Evolutionary conservation across 2,888 invertebrate genomes (phyloP).

Genomic region (Steinernema scapterisci): DNA sequence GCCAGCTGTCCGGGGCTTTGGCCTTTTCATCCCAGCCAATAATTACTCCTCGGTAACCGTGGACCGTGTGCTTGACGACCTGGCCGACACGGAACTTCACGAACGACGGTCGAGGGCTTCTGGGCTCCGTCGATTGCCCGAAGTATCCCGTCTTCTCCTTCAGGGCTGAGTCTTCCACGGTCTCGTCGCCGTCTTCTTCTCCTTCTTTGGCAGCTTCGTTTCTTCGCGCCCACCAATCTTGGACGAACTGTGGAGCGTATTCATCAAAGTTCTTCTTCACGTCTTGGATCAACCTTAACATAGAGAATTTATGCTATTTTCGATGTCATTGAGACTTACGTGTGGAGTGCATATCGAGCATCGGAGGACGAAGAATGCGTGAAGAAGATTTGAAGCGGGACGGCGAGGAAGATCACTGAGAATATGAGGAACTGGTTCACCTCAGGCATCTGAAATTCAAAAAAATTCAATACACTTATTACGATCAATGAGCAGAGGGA

Average conservation of each 20-base stretch:
- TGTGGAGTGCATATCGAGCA: constrained; percentile 43
- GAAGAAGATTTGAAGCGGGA: constrained; percentile 55
- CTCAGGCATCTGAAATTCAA: constrained; percentile 22
- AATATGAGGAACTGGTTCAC: constrained; percentile 45
- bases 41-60: constrained; percentile 72
- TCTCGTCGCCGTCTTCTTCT: not conserved
- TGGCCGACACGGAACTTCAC: constrained; percentile 72
- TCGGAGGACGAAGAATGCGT: constrained; percentile 52
- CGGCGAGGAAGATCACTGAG: constrained; percentile 46
- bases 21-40: constrained; percentile 72
- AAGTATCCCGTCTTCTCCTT: constrained; percentile 7
- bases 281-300: not conserved
- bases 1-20: constrained; percentile 71
- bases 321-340: not conserved
- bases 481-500: too few relatives aligned
- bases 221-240: not conserved
- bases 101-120: constrained; percentile 68
- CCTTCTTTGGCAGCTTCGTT: not conserved
- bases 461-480: too few relatives aligned
- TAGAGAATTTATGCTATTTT: not conserved
- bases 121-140: constrained; percentile 66
- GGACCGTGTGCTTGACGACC: constrained; percentile 70
- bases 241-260: not conserved
- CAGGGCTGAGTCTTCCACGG: not conserved
- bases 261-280: not conserved